These are phyloP conservation scores for Drosophila seclusa DNA, from an alignment of 2,888 invertebrate species.

Conservation along the genomic window DNA sequence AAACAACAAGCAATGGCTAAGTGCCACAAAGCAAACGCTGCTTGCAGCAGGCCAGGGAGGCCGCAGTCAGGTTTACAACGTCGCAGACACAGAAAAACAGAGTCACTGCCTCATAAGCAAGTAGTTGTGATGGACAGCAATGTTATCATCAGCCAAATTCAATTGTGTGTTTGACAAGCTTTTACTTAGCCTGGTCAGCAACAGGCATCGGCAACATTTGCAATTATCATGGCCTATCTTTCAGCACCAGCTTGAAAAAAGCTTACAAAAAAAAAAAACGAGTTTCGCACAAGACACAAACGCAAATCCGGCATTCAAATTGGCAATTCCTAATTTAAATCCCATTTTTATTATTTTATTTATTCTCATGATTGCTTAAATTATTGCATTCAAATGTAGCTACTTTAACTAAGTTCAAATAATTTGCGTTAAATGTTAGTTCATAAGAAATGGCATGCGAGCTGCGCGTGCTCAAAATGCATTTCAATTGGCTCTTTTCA, in stretches of 20 bases:
- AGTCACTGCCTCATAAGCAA: conserved; percentile 60
- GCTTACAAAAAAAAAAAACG: not conserved
- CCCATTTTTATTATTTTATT: not conserved
- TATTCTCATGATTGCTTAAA: not conserved
- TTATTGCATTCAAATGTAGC: not conserved
- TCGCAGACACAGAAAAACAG: conserved; percentile 35
- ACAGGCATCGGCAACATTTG: conserved; percentile 37
- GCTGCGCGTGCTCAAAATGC: conserved; percentile 64
- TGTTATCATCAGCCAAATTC: conserved; percentile 18
- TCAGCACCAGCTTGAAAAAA: not conserved
- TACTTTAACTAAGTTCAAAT: conserved; percentile 26
- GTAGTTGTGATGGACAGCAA: conserved; percentile 63
- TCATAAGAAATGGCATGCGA: conserved; percentile 24
- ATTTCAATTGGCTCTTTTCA: conserved; percentile 64
- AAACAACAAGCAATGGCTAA: conserved; percentile 42
- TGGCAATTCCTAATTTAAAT: not conserved
- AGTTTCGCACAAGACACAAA: not conserved
- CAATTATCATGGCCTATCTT: conserved; percentile 20
- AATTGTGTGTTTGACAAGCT: conserved; percentile 22
- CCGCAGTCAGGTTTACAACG: conserved; percentile 38
- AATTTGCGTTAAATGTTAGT: conserved; percentile 27
- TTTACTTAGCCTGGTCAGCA: conserved; percentile 48
- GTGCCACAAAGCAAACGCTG: conserved; percentile 50
- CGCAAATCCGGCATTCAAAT: not conserved
- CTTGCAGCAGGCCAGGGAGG: conserved; percentile 29